Base-by-base conservation (phyloP, 2,113 vertebrate genomes). In the Calidris pygmaea region DNA sequence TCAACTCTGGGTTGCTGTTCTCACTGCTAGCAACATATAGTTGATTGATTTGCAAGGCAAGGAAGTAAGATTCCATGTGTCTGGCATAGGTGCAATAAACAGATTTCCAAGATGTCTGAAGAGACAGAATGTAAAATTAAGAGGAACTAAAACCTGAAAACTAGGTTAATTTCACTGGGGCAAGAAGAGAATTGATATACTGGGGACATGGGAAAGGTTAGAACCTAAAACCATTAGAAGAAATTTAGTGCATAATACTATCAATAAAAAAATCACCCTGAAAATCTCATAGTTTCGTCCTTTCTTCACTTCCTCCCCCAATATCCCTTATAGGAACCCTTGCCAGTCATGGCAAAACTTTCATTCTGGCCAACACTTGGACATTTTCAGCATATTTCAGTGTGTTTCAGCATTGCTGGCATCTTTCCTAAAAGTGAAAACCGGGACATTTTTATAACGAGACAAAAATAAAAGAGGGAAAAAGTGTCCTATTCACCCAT, bases 401-500 rank as follows among this genome's bases (percentile, higher is more conserved):
- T 85, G 76, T 53, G 66, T 85, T 97, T 91, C 78, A 96, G 66
- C 80, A 59, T 89, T 85, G 41, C 84, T 89, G 84, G 96, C 96
- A 87, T 85, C 66, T 77, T 95, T 87, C 75, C 65, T 95, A 53
- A 93, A 77, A 78, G 53, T 83, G 78, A 80, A 95, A 93, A 91
- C 53, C 66, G 56, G 22, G 82, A 87, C 66, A 87, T 85, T 96
- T 93, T 96, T 92, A 43, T 87, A 92, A 83, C 37, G 74, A 87
- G 87, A 73, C 86, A 88, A 93, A 94, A 89, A 83, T 48, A 94
- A 88, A 94, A 93, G 91, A 96, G 66, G 41, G 45, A 78, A 63
- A 77, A 95, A 89, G 39, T 94, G 68, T 95, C 95, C 72, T 95
- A 56, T 93, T 85, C 87, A 96, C 90, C 86, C 72, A 74, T 75